Evolutionary conservation across 2,888 invertebrate species (phyloP).

Genomic region (Sthenelais limicola): DNA sequence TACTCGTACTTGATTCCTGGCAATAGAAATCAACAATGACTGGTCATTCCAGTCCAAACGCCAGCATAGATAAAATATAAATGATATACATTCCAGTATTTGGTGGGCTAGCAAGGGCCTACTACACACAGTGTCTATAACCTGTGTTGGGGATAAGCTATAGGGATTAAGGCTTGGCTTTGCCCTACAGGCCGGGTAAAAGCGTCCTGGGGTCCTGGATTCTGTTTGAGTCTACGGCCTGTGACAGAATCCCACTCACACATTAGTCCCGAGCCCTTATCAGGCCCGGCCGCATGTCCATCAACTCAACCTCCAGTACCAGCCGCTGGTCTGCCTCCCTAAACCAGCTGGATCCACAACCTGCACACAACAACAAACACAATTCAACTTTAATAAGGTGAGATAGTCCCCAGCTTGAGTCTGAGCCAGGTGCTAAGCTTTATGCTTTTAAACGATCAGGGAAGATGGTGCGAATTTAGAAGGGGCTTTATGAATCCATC

Average conservation of each 20-base stretch:
- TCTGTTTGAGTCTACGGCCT: too few relatives aligned
- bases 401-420: constrained; percentile 20
- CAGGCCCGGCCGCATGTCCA: not conserved
- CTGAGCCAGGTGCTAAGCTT: constrained; percentile 20
- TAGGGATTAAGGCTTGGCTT: too few relatives aligned
- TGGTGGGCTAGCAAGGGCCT: too few relatives aligned
- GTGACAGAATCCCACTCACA: not conserved
- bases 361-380: constrained; percentile 22
- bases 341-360: not conserved
- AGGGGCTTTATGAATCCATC: not conserved
- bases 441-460: constrained; percentile 39
- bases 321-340: not conserved
- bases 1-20: too few relatives aligned
- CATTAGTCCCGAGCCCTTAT: not conserved
- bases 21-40: too few relatives aligned
- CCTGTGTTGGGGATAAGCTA: too few relatives aligned
- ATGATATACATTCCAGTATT: too few relatives aligned
- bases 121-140: too few relatives aligned
- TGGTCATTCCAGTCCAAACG: too few relatives aligned
- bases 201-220: too few relatives aligned
- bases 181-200: too few relatives aligned
- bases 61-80: too few relatives aligned
- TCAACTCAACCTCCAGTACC: not conserved
- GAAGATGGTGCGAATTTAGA: not conserved
- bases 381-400: constrained; percentile 35